Percentiles rank a stretch among this genome's conserved stretches.
Evolutionary conservation across 2,888 invertebrate genomes (phyloP).

Genomic region (Protodeltote pygarga): DNA sequence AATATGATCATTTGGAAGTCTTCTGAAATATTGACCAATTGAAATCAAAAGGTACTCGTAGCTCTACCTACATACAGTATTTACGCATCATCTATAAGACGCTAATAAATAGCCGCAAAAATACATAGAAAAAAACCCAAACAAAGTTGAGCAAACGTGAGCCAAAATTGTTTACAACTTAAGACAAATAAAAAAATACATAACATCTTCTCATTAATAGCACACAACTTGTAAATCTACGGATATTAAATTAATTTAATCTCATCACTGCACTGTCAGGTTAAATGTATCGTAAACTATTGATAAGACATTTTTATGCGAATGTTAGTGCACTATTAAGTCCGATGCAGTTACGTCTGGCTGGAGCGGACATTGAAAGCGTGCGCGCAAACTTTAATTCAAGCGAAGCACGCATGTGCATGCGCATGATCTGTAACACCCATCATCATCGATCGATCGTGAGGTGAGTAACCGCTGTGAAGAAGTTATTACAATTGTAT

Average conservation of each 20-base stretch:
- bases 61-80: too few relatives aligned
- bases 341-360: slow-evolving; percentile 45
- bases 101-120: too few relatives aligned
- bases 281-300: slow-evolving; percentile 31
- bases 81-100: too few relatives aligned
- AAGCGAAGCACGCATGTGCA: slow-evolving; percentile 36
- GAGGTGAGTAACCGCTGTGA: slow-evolving; percentile 46
- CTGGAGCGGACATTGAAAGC: slow-evolving; percentile 49
- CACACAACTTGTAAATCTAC: slow-evolving; percentile 25
- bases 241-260: slow-evolving; percentile 28
- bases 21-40: too few relatives aligned
- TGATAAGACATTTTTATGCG: slow-evolving; percentile 41
- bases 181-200: too few relatives aligned
- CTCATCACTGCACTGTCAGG: slow-evolving; percentile 12
- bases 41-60: too few relatives aligned
- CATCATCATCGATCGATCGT: slow-evolving; percentile 39
- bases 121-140: too few relatives aligned
- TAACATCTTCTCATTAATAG: slow-evolving; percentile 20
- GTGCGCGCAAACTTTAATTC: slow-evolving; percentile 43
- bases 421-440: slow-evolving; percentile 48
- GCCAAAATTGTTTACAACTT: too few relatives aligned
- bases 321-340: slow-evolving; percentile 41
- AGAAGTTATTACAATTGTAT: slow-evolving; percentile 48
- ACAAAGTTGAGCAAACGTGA: too few relatives aligned
- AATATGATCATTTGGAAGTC: too few relatives aligned